Evolutionary conservation across 2,888 invertebrate genomes (phyloP).

Genomic region (Hirtodrosophila alboralis): DNA sequence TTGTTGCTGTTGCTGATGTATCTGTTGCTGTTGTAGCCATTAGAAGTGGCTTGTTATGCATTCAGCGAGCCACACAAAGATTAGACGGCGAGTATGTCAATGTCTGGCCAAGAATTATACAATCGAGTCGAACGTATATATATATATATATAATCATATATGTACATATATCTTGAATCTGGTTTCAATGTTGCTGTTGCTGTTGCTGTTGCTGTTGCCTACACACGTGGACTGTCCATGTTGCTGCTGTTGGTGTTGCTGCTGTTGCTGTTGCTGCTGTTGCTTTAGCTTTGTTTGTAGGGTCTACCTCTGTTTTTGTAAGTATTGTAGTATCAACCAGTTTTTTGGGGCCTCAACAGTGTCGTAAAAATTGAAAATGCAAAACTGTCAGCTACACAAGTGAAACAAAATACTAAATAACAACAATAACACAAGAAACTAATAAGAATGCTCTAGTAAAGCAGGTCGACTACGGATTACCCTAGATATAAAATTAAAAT

Average conservation of each 20-base stretch:
- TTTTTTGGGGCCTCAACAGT: constrained; percentile 48
- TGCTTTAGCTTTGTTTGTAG: constrained; percentile 18
- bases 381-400: constrained; percentile 52
- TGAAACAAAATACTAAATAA: constrained; percentile 37
- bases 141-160: constrained; percentile 22
- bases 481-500: too few relatives aligned
- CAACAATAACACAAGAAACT: not conserved
- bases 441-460: too few relatives aligned
- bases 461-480: too few relatives aligned
- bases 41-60: constrained; percentile 53
- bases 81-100: constrained; percentile 56
- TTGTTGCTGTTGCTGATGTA: constrained; percentile 6
- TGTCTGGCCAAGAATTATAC: constrained; percentile 61
- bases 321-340: constrained; percentile 43
- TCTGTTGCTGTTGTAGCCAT: constrained; percentile 18
- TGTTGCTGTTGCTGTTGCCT: constrained; percentile 31
- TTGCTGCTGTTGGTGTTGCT: constrained; percentile 2
- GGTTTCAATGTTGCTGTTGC: constrained; percentile 7
- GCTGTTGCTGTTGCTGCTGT: constrained; percentile 8
- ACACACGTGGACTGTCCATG: constrained; percentile 51
- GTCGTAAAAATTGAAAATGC: constrained; percentile 56
- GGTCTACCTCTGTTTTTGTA: constrained; percentile 13
- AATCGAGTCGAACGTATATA: constrained; percentile 35
- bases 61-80: constrained; percentile 44
- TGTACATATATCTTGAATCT: constrained; percentile 41